Conservation (phyloP, 2,888 invertebrate genomes). For the Chouioia cunea region DNA sequence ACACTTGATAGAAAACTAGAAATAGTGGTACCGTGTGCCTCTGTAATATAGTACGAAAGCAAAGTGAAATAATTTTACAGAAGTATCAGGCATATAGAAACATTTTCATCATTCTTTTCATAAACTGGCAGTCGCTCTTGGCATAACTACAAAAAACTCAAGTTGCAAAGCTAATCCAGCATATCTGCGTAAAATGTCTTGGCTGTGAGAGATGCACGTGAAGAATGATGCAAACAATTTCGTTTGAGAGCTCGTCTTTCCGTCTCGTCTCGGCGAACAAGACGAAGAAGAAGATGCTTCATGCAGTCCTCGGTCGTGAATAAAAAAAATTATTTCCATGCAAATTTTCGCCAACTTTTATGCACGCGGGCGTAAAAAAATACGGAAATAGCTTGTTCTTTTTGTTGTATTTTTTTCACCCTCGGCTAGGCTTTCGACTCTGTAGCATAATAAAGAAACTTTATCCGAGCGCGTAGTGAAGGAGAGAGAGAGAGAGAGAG, state of each 20-base stretch:
- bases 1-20: too few relatives aligned
- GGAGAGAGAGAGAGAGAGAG: too few relatives aligned
- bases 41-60: too few relatives aligned
- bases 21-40: too few relatives aligned
- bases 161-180: not conserved
- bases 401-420: not conserved
- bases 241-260: not conserved
- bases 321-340: constrained; percentile 35
- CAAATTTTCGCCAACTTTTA: constrained; percentile 35
- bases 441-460: constrained; percentile 36
- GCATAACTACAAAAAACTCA: too few relatives aligned
- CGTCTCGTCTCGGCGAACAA: not conserved
- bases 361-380: constrained; percentile 22
- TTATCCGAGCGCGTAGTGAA: constrained; percentile 12
- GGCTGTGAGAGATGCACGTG: not conserved
- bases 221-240: constrained; percentile 11
- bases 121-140: too few relatives aligned
- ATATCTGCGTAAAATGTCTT: constrained; percentile 43
- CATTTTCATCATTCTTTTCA: too few relatives aligned
- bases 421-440: constrained; percentile 18
- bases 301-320: constrained; percentile 6
- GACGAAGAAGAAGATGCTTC: not conserved
- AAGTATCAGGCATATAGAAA: too few relatives aligned
- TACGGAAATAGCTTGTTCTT: constrained; percentile 28
- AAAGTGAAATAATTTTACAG: too few relatives aligned